Base-by-base conservation (phyloP, 2,888 invertebrate species). In the Pyrrhia umbra region DNA sequence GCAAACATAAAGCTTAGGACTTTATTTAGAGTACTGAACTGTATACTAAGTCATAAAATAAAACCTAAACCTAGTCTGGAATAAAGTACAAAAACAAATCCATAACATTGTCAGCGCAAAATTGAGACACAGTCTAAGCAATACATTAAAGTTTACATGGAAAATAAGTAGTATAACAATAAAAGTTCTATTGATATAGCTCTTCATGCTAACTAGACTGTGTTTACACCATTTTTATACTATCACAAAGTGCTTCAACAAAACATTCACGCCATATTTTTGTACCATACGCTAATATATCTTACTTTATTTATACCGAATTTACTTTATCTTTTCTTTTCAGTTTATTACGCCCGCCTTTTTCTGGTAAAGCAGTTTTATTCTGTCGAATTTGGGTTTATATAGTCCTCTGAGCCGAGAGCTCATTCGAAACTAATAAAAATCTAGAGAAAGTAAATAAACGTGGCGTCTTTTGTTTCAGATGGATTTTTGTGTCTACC, bases 301-400 rank as follows among this genome's bases (percentile, higher is more conserved):
- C 54, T 67, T 68, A 76, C 75, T 78, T 79, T 85, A 71, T 82
- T 76, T 83, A 72, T 79, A 79, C 68, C 67, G 83, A 82, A 80
- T 85, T 63, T 71, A 63, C 46, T 67, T 52, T 70, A 42, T 63
- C 64, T 27, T 37, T 83, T 83, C 82, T 82, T 83, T 85, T 83
- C 76, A 77, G 78, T 82, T 81, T 81, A 82, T 79, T 81, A 86
- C 59, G 46, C 79, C 85, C 89, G 88, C 89, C 90, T 83, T 85
- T 90, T 88, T 72, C 88, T 85, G 77, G 90, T 90, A 83, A 77
- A 78, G 84, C 78, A 71, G 79, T 80, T 87, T 88, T 88, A 85
- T 88, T 87, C 84, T 73, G 82, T 82, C 74, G 84, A 86, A 81
- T 85, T 83, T 75, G 80, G 71, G 66, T 84, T 83, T 85, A 85